Evolutionary conservation across 2,797 vertebrate species (phyloP).

Genomic region (Phoeniculus purpureus): DNA sequence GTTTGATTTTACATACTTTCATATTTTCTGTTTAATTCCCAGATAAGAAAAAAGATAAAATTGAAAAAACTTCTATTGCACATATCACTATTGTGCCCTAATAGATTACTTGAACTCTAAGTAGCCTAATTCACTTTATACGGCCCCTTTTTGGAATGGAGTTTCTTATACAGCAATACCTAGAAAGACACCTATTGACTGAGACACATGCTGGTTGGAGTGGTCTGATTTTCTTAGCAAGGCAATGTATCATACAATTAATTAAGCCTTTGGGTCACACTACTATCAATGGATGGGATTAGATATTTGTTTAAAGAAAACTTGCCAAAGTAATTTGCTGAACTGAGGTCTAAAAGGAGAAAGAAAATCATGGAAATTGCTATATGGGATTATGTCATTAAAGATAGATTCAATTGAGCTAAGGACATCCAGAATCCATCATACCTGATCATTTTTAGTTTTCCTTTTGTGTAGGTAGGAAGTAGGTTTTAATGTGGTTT

Average conservation of each 20-base stretch:
- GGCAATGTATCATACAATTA: neutral
- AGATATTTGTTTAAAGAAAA: neutral
- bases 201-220: neutral
- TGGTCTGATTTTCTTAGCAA: neutral
- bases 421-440: fast-evolving
- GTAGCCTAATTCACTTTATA: neutral
- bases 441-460: neutral
- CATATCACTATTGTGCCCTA: neutral
- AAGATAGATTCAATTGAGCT: neutral
- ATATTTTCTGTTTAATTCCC: neutral
- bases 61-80: neutral
- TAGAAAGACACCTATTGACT: neutral
- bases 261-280: neutral
- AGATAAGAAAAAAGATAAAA: neutral
- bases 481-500: fast-evolving
- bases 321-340: neutral
- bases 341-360: neutral
- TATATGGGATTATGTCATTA: neutral
- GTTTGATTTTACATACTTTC: neutral
- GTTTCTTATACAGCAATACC: neutral
- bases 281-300: neutral
- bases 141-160: neutral
- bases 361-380: neutral
- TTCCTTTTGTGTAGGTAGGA: neutral
- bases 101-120: neutral